Percentiles rank a stretch among this genome's conserved stretches.
phyloP scores from a whole-genome alignment of 2,888 invertebrate genomes.

The Caenorhabditis sp. region DNA sequence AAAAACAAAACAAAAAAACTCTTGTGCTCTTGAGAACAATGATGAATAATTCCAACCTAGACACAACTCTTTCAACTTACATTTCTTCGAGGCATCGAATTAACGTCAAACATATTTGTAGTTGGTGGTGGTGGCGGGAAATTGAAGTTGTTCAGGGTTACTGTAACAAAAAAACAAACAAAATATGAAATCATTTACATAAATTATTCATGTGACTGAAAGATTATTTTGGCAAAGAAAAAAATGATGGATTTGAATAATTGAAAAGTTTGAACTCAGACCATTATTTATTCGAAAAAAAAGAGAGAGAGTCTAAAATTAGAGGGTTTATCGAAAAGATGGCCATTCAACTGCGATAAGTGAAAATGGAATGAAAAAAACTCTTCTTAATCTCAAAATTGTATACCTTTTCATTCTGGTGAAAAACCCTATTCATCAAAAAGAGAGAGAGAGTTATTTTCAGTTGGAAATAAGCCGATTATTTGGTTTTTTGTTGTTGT shows the following conservation, averaged over 20 bases:
- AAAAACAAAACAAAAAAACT: not conserved
- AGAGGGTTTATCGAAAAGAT: too few species aligned
- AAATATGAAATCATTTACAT: slow-evolving; percentile 2
- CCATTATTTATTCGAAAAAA: too few species aligned
- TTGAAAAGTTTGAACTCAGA: too few species aligned
- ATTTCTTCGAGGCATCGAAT: slow-evolving; percentile 40
- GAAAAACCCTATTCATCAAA: too few species aligned
- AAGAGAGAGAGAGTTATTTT: too few species aligned
- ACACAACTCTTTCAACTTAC: slow-evolving; percentile 11
- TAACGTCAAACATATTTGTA: slow-evolving; percentile 7
- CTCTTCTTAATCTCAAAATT: too few species aligned
- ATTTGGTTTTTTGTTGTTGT: too few species aligned
- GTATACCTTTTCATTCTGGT: too few species aligned
- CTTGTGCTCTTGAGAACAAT: not conserved
- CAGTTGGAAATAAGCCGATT: too few species aligned
- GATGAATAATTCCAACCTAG: not conserved
- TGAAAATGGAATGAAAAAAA: too few species aligned
- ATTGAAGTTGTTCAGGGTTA: slow-evolving; percentile 16
- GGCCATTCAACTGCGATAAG: too few species aligned
- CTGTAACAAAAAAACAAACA: slow-evolving; percentile 22
- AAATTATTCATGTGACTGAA: not conserved
- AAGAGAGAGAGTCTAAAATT: too few species aligned
- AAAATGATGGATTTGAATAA: not conserved
- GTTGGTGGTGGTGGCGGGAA: slow-evolving; percentile 44
- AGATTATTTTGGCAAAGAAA: not conserved